Conservation (phyloP, 2,888 invertebrate species). For the Eilema griseolum region DNA sequence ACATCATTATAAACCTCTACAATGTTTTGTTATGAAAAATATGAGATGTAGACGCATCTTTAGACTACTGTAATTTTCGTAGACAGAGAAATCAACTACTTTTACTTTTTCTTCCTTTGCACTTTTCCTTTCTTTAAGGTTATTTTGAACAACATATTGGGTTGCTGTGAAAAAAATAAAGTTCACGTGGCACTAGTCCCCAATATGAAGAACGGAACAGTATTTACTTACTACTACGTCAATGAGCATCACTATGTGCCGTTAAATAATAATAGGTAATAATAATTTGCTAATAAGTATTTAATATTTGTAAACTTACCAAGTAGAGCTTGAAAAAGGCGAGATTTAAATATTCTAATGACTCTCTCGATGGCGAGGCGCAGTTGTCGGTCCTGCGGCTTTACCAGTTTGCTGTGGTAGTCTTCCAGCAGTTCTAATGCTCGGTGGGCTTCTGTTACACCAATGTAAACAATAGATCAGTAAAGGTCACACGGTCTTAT, state of each 20-base stretch:
- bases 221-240: not conserved
- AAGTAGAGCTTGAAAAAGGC: slow-evolving; percentile 98
- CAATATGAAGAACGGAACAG: not conserved
- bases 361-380: slow-evolving; percentile 98
- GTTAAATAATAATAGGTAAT: not conserved
- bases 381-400: slow-evolving; percentile 97
- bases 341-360: slow-evolving; percentile 99
- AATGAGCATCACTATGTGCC: not conserved
- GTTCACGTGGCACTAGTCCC: not conserved
- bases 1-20: no score
- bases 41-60: no score
- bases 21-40: no score
- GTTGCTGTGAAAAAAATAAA: not conserved
- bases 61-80: no score
- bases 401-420: slow-evolving; percentile 97
- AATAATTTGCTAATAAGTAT: not conserved
- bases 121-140: no score
- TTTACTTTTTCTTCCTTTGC: no score
- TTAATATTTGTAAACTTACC: slow-evolving; percentile 89
- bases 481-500: slow-evolving; percentile 27
- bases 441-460: slow-evolving; percentile 96
- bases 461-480: slow-evolving; percentile 43
- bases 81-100: no score
- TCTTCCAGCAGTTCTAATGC: slow-evolving; percentile 99
- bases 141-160: not conserved